Evolutionary conservation across 2,113 vertebrate genomes (phyloP).

Genomic region (Colistium nudipinnis): DNA sequence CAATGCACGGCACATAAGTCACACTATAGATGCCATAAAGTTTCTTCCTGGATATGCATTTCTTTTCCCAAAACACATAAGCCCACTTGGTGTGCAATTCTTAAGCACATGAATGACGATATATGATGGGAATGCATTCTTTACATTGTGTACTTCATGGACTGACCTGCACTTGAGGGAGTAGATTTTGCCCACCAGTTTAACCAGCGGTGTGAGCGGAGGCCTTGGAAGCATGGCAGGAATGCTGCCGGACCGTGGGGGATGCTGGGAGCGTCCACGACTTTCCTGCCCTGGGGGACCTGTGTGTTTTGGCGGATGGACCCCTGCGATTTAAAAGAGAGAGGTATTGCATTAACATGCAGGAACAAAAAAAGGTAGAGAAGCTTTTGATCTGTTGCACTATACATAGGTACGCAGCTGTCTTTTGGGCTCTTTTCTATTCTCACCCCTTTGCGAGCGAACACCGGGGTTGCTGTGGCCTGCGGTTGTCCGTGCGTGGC

Average conservation of each 20-base stretch:
- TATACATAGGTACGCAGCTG: not conserved
- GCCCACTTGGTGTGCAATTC: too few relatives aligned
- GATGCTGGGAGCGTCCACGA: conserved; percentile 78
- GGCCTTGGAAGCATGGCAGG: conserved; percentile 91
- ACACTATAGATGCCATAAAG: too few relatives aligned
- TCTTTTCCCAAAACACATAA: not conserved
- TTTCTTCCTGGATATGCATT: too few relatives aligned
- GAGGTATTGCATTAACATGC: not conserved
- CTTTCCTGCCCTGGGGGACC: conserved; percentile 66
- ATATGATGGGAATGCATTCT: not conserved
- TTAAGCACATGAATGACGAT: not conserved
- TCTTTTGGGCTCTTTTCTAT: not conserved
- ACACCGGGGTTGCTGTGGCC: conserved; percentile 40
- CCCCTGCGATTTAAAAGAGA: conserved; percentile 74
- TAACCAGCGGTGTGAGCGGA: conserved; percentile 90
- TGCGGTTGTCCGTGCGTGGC: conserved; percentile 12
- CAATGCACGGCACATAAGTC: too few relatives aligned
- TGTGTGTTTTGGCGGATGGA: conserved; percentile 78
- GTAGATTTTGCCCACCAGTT: conserved; percentile 92
- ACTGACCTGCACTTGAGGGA: conserved; percentile 93
- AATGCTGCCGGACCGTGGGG: conserved; percentile 85
- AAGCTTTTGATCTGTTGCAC: not conserved
- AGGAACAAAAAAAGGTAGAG: not conserved
- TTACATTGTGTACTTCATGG: not conserved
- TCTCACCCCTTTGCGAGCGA: conserved; percentile 69